phyloP scores from a whole-genome alignment of 2,113 vertebrate genomes.

The Poeciliopsis turrubarensis region DNA sequence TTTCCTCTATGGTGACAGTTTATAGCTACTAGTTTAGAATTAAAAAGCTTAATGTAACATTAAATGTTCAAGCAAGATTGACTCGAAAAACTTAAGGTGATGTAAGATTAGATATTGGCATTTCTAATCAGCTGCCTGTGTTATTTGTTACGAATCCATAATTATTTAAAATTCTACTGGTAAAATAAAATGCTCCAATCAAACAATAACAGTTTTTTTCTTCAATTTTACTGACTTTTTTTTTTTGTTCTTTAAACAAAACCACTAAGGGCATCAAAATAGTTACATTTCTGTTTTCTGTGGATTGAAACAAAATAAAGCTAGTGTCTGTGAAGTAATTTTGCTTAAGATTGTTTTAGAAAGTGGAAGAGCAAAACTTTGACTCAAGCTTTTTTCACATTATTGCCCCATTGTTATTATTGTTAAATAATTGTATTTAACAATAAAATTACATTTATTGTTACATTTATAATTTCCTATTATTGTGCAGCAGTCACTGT shows the following conservation, averaged over 20 bases:
- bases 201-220: too few species aligned
- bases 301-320: background rate
- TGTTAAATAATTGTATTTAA: background rate
- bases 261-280: background rate
- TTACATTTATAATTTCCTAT: too few species aligned
- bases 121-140: background rate
- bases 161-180: background rate
- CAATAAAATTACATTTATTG: too few species aligned
- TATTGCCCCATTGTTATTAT: background rate
- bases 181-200: too few species aligned
- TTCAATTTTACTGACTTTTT: too few species aligned
- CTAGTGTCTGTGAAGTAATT: background rate
- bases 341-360: background rate
- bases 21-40: background rate
- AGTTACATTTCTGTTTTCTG: background rate
- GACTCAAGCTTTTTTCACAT: background rate
- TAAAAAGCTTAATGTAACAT: background rate
- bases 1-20: background rate
- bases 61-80: background rate
- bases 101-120: background rate
- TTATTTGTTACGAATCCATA: background rate
- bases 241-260: background rate
- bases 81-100: background rate
- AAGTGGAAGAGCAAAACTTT: background rate
- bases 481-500: background rate